phyloP scores from a whole-genome alignment of 2,888 invertebrate genomes.

The Seira sanloemensis region DNA sequence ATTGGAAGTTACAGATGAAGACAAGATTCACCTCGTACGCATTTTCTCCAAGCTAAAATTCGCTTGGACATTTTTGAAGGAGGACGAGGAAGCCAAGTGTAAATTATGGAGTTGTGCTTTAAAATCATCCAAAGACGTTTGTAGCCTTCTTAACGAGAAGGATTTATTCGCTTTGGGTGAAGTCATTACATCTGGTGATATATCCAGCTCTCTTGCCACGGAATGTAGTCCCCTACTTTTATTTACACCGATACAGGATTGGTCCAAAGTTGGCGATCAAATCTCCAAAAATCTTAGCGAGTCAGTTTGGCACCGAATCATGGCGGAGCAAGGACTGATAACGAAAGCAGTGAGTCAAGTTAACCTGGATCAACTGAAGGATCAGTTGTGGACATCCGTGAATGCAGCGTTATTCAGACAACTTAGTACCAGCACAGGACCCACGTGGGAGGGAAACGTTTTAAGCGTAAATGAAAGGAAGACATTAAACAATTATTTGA shows the following conservation, averaged over 20 bases:
- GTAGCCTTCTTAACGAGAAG: neutral
- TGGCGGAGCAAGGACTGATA: slow-evolving; percentile 31
- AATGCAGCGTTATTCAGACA: slow-evolving; percentile 15
- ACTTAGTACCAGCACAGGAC: neutral
- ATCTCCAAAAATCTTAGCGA: neutral
- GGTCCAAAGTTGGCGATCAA: neutral
- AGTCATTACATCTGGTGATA: slow-evolving; percentile 5
- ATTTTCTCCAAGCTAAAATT: slow-evolving; percentile 22
- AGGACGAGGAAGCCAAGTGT: neutral
- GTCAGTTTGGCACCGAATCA: slow-evolving; percentile 20
- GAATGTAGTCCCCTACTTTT: neutral
- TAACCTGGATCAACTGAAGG: neutral
- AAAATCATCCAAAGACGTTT: slow-evolving; percentile 6
- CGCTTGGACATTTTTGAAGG: slow-evolving; percentile 14
- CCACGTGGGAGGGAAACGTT: slow-evolving; percentile 11
- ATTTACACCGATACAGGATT: slow-evolving; percentile 23
- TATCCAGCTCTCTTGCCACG: neutral
- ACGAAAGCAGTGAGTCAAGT: neutral
- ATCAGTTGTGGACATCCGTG: slow-evolving; percentile 24
- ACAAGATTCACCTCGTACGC: slow-evolving; percentile 2
- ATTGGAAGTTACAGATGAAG: slow-evolving; percentile 65
- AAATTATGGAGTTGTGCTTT: slow-evolving; percentile 28
- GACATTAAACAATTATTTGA: slow-evolving; percentile 37
- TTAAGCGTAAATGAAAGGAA: neutral
- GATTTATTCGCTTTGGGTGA: neutral